phyloP scores from a whole-genome alignment of 2,888 invertebrate species.

The Hirudinaria manillensis region DNA sequence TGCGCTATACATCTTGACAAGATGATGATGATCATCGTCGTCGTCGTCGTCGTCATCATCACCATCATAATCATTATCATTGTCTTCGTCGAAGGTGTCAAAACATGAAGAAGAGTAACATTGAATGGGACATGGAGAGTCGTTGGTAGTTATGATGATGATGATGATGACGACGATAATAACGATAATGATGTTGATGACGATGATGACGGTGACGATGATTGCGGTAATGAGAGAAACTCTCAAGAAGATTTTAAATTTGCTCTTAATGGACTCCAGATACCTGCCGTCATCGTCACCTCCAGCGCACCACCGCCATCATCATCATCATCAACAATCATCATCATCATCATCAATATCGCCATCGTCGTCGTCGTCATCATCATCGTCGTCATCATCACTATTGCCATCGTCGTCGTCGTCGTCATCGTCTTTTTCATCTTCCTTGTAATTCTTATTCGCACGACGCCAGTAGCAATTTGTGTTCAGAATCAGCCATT shows the following conservation, averaged over 20 bases:
- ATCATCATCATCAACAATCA: slow-evolving; percentile 6
- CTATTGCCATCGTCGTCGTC: background rate
- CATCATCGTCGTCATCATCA: slow-evolving; percentile 3
- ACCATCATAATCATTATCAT: too few relatives aligned
- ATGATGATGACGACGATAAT: slow-evolving; percentile 22
- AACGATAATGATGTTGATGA: slow-evolving; percentile 13
- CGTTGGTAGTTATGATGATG: background rate
- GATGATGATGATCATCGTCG: too few relatives aligned
- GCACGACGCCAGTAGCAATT: too few relatives aligned
- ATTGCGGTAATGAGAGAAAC: background rate
- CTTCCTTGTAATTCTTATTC: background rate
- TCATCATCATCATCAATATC: background rate
- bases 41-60: too few relatives aligned
- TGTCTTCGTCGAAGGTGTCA: too few relatives aligned
- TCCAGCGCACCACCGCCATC: background rate
- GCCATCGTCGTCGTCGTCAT: background rate
- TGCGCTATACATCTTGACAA: too few relatives aligned
- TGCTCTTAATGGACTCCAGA: background rate
- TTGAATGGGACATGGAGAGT: too few relatives aligned
- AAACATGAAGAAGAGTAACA: too few relatives aligned
- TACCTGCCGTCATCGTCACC: slow-evolving; percentile 11
- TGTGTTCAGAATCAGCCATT: too few relatives aligned
- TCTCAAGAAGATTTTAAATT: background rate
- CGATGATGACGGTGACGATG: slow-evolving; percentile 9
- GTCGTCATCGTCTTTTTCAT: background rate